Evolutionary conservation across 2,888 invertebrate genomes (phyloP), one percentile per base, ranked within the genome.

Genomic region (Synergus umbraculus): DNA sequence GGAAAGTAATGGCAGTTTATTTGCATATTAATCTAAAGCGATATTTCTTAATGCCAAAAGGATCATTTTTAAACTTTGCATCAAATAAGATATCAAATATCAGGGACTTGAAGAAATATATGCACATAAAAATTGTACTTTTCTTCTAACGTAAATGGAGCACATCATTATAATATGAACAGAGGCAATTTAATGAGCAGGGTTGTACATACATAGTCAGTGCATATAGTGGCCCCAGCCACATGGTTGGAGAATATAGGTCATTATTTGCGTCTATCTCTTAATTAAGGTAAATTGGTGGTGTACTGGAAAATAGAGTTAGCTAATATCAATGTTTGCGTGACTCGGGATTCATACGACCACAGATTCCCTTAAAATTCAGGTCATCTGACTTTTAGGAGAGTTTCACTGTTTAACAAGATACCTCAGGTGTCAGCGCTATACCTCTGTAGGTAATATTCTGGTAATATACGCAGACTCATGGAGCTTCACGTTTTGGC

Each of bases 21-120:
- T 73, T 58, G n/a, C 54, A 73, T 73, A 73, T 73, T 54, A 29
- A 73, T 73, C 37, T n/a, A 58, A 73, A 73, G 54, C 54, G 49
- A 54, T 73, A 73, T 37, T 54, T 67, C 18, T 29, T 2, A 22
- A n/a, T n/a, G 18, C 22, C 12, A 29, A 29, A 60, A 12, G 12
- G 5, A 12, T 18, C 18, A 13, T 22, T 22, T 10, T 43, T 44
- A 44, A 46, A 13, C 46, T 44, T 67, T 12, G 18, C 12, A 12
- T 60, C 22, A 60, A 18, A 18, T 60, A 0, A 22, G 15, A n/a
- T 29, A 29, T 29, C 3, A 29, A 29, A 29, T 29, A 29, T 29
- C 29, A 0, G 54, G 5, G 8, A 54, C 15, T n/a, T 2, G 0
- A 54, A 54, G 7, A 49, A n/a, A 54, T 54, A n/a, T 64, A 29